These are phyloP conservation scores for Meloidogyne chitwoodi DNA, from an alignment of 1,140 invertebrate species.

Conservation along the genomic window DNA sequence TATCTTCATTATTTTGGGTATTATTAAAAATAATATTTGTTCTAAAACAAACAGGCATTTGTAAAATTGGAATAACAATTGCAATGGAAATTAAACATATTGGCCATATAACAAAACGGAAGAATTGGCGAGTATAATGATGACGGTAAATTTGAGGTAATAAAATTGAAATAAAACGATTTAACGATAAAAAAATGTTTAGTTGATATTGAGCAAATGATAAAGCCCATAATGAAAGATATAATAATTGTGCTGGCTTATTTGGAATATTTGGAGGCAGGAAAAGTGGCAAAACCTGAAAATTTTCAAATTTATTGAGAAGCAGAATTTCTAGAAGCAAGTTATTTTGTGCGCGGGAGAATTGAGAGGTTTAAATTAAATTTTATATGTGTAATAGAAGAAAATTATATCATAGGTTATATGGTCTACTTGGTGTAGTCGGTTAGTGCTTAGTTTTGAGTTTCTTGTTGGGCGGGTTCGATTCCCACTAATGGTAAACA, in stretches of 20 bases:
- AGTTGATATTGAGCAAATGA: constrained; percentile 7
- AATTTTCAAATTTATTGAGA: not conserved
- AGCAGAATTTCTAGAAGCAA: too few species aligned
- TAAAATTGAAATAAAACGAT: constrained; percentile 16
- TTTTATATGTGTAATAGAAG: too few species aligned
- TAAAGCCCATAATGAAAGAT: constrained; percentile 7
- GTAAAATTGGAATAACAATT: constrained; percentile 4
- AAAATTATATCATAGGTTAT: too few species aligned
- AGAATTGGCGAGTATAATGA: not conserved
- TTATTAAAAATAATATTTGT: not conserved
- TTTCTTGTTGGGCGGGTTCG: too few species aligned
- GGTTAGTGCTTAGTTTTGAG: too few species aligned
- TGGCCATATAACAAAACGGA: not conserved
- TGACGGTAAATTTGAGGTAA: not conserved
- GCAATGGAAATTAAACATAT: not conserved
- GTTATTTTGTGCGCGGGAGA: too few species aligned
- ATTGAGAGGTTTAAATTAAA: too few species aligned
- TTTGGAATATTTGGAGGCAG: constrained; percentile 2
- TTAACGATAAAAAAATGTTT: constrained; percentile 7
- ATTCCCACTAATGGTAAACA: too few species aligned
- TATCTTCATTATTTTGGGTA: not conserved
- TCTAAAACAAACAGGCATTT: constrained; percentile 16
- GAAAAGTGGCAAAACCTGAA: not conserved
- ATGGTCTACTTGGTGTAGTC: too few species aligned
- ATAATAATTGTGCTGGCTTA: constrained; percentile 3